A percentile compares a stretch with the other conserved stretches of the same genome.
phyloP scores from a whole-genome alignment of 1,140 invertebrate species.

The Sesamia nonagrioides region DNA sequence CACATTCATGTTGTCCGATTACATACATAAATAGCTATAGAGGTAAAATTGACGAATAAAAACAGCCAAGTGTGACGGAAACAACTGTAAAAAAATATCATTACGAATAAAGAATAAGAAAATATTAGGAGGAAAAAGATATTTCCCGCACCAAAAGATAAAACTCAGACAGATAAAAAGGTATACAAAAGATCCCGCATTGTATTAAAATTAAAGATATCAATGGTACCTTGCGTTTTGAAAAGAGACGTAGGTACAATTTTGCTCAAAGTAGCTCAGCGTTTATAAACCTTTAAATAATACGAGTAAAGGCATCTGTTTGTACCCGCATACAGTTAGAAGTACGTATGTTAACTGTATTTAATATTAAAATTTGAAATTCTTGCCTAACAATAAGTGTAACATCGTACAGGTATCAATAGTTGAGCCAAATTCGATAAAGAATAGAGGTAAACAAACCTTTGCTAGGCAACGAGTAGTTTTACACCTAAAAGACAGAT shows the following conservation, averaged over 20 bases:
- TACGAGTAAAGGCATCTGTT: neutral
- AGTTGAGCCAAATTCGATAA: no score
- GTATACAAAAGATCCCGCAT: slow-evolving; percentile 49
- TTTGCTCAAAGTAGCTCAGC: neutral
- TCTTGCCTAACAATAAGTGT: no score
- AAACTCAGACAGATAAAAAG: slow-evolving; percentile 37
- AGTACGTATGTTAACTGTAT: neutral
- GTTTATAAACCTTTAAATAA: slow-evolving; percentile 3
- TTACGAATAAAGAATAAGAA: neutral
- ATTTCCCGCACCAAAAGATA: slow-evolving; percentile 47
- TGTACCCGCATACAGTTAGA: slow-evolving; percentile 4
- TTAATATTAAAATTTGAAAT: neutral
- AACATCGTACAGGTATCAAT: no score
- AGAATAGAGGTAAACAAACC: no score
- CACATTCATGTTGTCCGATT: neutral
- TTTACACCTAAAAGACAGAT: no score
- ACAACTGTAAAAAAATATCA: neutral
- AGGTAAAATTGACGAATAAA: neutral
- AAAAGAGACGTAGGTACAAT: neutral
- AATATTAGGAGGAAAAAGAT: slow-evolving; percentile 30
- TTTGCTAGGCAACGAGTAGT: no score
- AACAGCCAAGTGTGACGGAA: neutral
- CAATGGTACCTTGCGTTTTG: slow-evolving; percentile 23
- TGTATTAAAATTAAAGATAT: slow-evolving; percentile 46
- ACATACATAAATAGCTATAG: neutral